phyloP scores from a whole-genome alignment of 2,888 invertebrate species.

The Tetropium fuscum region DNA sequence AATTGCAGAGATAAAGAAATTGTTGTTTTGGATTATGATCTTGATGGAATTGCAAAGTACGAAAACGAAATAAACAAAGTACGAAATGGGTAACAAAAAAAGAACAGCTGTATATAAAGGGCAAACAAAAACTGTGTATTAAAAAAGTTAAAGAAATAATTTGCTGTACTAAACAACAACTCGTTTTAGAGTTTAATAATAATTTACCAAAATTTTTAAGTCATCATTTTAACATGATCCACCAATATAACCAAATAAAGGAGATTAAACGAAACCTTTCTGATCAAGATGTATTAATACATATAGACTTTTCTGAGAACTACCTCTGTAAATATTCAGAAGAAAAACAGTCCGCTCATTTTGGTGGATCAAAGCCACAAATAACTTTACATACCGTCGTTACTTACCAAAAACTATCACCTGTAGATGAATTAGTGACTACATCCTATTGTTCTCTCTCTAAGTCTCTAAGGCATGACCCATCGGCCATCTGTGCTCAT shows the following conservation, averaged over 20 bases:
- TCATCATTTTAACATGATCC: neutral
- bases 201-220: neutral
- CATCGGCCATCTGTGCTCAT: neutral
- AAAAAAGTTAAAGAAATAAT: neutral
- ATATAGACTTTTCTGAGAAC: constrained; percentile 26
- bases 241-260: neutral
- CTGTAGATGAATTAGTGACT: neutral
- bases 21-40: neutral
- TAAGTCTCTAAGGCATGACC: neutral
- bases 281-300: neutral
- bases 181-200: neutral
- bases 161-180: neutral
- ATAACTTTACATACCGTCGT: constrained; percentile 11
- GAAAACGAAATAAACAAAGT: too few relatives aligned
- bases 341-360: constrained; percentile 19
- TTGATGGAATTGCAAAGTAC: neutral
- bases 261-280: neutral
- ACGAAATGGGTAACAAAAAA: neutral
- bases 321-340: constrained; percentile 20
- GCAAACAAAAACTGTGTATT: neutral
- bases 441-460: neutral
- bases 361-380: constrained; percentile 18
- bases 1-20: neutral
- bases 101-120: neutral
- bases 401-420: neutral